Conservation (phyloP, 2,888 invertebrate species). For the Aporophyla nigra region DNA sequence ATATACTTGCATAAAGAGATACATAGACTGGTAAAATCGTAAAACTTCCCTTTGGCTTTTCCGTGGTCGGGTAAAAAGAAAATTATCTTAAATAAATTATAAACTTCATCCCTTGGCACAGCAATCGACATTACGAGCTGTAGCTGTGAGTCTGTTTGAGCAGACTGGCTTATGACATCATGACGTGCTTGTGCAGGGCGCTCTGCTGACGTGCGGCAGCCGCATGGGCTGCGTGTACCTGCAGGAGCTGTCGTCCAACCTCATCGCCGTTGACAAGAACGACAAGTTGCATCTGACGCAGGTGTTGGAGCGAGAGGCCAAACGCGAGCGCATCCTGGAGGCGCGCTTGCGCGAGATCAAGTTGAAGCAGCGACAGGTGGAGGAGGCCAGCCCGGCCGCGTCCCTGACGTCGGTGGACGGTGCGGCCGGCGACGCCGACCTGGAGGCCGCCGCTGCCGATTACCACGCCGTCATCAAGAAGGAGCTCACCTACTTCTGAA, state of each 20-base stretch:
- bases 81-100: neutral
- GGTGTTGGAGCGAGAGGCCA: conserved; percentile 96
- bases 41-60: too few species aligned
- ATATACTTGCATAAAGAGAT: too few species aligned
- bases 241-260: conserved; percentile 93
- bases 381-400: conserved; percentile 73
- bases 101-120: neutral
- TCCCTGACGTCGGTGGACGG: neutral
- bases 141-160: neutral
- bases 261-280: conserved; percentile 92
- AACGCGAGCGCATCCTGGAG: conserved; percentile 97
- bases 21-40: too few species aligned
- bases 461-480: conserved; percentile 2
- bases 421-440: neutral
- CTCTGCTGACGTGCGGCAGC: conserved; percentile 93
- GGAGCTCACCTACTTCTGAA: conserved; percentile 7
- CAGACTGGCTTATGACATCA: neutral
- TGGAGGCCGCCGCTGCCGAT: conserved; percentile 1
- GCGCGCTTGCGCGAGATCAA: conserved; percentile 95
- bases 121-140: neutral
- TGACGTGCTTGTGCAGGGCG: conserved; percentile 82
- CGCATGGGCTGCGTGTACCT: conserved; percentile 93
- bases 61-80: too few species aligned
- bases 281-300: conserved; percentile 93
- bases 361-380: conserved; percentile 88